phyloP scores from a whole-genome alignment of 2,797 vertebrate species.

The Tangara arthus region DNA sequence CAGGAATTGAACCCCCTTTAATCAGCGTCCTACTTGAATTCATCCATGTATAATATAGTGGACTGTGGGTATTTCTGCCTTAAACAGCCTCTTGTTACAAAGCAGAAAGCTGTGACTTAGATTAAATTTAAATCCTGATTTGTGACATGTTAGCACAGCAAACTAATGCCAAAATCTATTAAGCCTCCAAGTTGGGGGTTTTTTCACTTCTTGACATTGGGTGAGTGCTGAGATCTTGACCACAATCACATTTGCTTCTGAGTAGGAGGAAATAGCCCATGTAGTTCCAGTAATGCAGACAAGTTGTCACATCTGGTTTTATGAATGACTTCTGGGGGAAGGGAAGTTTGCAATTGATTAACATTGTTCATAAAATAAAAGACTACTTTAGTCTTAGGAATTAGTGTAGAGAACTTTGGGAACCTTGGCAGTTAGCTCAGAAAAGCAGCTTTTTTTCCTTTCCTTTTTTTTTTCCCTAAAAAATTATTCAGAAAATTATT shows the following conservation, averaged over 20 bases:
- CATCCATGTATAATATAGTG: background rate
- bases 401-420: background rate
- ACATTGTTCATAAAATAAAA: conserved; percentile 51
- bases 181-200: background rate
- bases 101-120: conserved; percentile 58
- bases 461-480: background rate
- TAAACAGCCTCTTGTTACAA: conserved; percentile 19
- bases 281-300: conserved; percentile 52
- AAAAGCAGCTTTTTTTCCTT: background rate
- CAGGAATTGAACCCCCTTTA: background rate
- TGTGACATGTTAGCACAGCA: conserved; percentile 25
- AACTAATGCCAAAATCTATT: conserved; percentile 50
- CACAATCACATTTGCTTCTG: conserved; percentile 52
- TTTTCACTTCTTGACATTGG: background rate
- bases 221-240: conserved; percentile 40
- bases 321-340: background rate
- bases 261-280: conserved; percentile 46
- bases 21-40: background rate
- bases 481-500: background rate
- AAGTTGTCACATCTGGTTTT: conserved; percentile 37
- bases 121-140: conserved; percentile 68
- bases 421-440: background rate
- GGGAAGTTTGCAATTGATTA: conserved; percentile 48
- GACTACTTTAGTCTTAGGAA: conserved; percentile 2
- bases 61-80: background rate